Evolutionary conservation across 2,888 invertebrate species (phyloP).

Genomic region (Antheraea yamamai): DNA sequence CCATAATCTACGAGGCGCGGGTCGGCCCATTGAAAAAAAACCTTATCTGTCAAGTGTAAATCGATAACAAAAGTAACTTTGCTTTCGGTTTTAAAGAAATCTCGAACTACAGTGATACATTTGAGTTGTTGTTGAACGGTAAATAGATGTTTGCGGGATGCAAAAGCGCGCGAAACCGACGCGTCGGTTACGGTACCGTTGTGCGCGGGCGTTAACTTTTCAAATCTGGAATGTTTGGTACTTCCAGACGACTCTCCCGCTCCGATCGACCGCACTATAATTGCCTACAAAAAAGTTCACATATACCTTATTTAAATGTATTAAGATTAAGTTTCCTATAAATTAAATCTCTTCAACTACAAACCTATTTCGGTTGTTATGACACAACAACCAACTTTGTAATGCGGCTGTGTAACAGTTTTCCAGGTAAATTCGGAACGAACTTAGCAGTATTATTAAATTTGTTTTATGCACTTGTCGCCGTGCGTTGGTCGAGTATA

Average conservation of each 20-base stretch:
- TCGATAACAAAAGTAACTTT: not conserved
- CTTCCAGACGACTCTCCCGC: constrained; percentile 25
- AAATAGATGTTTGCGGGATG: constrained; percentile 25
- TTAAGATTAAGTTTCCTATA: not conserved
- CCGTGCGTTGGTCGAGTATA: constrained; percentile 19
- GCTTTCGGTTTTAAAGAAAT: not conserved
- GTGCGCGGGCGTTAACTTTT: constrained; percentile 42
- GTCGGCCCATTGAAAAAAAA: constrained; percentile 12
- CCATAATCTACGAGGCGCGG: not conserved
- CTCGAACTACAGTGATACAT: not conserved
- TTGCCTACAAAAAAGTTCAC: not conserved
- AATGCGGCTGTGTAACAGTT: constrained; percentile 12
- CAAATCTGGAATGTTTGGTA: constrained; percentile 31
- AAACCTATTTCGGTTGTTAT: constrained; percentile 9
- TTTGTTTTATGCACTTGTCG: constrained; percentile 20
- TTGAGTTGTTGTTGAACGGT: not conserved
- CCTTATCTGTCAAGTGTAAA: constrained; percentile 13
- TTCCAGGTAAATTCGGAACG: not conserved
- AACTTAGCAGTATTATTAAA: not conserved
- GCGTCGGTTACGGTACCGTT: constrained; percentile 65
- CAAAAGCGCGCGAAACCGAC: constrained; percentile 60
- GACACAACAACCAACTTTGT: constrained; percentile 11
- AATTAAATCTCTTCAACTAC: not conserved
- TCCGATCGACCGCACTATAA: constrained; percentile 1
- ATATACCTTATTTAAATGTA: not conserved